A percentile compares a stretch with the other conserved stretches of the same genome.
Evolutionary conservation across 2,888 invertebrate species (phyloP).

Genomic region (Tortricodes alternella): DNA sequence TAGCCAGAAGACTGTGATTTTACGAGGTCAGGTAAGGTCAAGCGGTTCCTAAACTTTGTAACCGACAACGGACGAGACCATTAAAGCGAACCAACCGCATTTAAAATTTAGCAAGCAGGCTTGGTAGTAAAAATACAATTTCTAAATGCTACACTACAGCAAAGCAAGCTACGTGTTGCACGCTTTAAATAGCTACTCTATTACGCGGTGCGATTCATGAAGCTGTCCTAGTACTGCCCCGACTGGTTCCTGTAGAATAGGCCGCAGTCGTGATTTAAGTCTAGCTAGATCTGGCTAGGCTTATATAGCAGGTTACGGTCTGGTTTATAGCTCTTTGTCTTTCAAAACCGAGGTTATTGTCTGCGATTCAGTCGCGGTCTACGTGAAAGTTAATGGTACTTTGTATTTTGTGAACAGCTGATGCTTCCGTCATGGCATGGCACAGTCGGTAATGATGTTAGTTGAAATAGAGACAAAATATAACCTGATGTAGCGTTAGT

Average conservation of each 20-base stretch:
- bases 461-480: too few relatives aligned
- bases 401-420: not conserved
- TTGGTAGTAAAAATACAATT: not conserved
- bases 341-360: conserved; percentile 4
- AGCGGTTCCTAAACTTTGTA: too few relatives aligned
- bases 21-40: not conserved
- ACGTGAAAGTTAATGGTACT: not conserved
- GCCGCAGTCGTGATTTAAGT: conserved; percentile 49
- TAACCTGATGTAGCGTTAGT: too few relatives aligned
- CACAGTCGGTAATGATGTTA: too few relatives aligned
- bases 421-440: too few relatives aligned
- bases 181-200: conserved; percentile 58
- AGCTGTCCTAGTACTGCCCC: conserved; percentile 47
- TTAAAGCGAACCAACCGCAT: too few relatives aligned
- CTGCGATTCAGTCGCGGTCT: conserved; percentile 2
- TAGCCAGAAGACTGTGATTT: not conserved
- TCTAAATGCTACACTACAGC: not conserved
- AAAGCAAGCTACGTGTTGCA: conserved; percentile 41
- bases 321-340: conserved; percentile 30
- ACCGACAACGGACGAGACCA: not conserved
- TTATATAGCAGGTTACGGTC: not conserved
- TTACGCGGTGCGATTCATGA: conserved; percentile 48
- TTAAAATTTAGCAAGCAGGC: too few relatives aligned
- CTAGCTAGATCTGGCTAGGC: conserved; percentile 12
- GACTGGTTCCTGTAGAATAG: conserved; percentile 59